Evolutionary conservation across 2,888 invertebrate species (phyloP).

Genomic region (Quadriops clusia): DNA sequence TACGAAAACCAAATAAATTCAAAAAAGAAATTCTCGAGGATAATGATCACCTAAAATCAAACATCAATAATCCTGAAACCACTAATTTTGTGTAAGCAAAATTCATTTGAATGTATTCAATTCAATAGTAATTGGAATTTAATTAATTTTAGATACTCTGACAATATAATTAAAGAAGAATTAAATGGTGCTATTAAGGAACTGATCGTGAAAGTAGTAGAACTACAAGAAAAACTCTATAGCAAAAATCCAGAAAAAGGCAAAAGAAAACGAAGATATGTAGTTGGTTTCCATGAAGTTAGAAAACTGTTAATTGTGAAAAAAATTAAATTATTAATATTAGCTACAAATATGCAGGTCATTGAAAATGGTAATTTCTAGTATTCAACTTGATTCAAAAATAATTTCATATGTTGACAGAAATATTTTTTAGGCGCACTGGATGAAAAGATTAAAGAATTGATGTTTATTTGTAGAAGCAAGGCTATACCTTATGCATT

Average conservation of each 20-base stretch:
- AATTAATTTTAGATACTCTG: conserved; percentile 39
- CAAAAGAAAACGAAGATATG: conserved; percentile 42
- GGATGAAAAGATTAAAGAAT: conserved; percentile 40
- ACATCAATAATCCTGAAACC: background rate
- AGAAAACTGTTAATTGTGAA: conserved; percentile 44
- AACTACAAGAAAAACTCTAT: conserved; percentile 49
- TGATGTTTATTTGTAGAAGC: conserved; percentile 39
- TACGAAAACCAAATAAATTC: conserved; percentile 17
- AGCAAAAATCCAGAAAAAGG: conserved; percentile 48
- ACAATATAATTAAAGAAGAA: conserved; percentile 45
- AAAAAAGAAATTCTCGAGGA: conserved; percentile 17
- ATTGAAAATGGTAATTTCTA: conserved; percentile 2
- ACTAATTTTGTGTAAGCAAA: conserved; percentile 6
- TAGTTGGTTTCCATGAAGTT: conserved; percentile 51
- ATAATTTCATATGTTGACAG: conserved; percentile 3
- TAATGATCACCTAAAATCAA: conserved; percentile 5
- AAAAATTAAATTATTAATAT: conserved; percentile 46
- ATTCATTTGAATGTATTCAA: too few species aligned
- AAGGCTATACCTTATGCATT: conserved; percentile 47
- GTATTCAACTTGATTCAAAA: conserved; percentile 4
- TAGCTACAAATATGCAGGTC: conserved; percentile 51
- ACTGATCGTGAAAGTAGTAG: conserved; percentile 43
- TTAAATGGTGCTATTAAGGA: conserved; percentile 39
- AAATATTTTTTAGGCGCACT: conserved; percentile 40
- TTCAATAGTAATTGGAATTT: conserved; percentile 2